Percentiles rank a stretch among this genome's conserved stretches.
Conservation (phyloP, 2,113 vertebrate genomes). For the Ceyx margarethae region DNA sequence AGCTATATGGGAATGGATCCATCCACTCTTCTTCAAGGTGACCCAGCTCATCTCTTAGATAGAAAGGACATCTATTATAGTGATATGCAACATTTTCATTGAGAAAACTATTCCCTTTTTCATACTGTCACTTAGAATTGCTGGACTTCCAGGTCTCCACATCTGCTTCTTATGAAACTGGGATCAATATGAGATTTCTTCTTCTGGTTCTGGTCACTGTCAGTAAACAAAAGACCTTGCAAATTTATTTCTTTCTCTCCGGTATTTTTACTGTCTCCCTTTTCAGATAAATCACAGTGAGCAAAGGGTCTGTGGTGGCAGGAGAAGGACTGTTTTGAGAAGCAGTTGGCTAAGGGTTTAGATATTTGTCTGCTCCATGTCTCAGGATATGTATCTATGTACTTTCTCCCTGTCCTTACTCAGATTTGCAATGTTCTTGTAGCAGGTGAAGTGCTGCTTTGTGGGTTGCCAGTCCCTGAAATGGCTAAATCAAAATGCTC, state of each 20-base stretch:
- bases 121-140: background rate
- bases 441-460: slow-evolving; percentile 41
- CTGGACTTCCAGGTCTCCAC: background rate
- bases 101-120: background rate
- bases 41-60: background rate
- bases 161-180: background rate
- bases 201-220: background rate
- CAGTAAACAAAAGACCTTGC: background rate
- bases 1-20: background rate
- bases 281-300: background rate
- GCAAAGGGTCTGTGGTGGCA: background rate
- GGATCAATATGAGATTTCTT: background rate
- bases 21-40: background rate
- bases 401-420: background rate
- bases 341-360: background rate
- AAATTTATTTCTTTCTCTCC: background rate
- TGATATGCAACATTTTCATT: background rate
- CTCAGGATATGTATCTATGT: background rate
- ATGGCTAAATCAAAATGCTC: slow-evolving; percentile 45
- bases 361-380: background rate
- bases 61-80: background rate
- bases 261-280: background rate
- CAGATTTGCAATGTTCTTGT: slow-evolving; percentile 12
- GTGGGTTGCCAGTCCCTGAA: slow-evolving; percentile 15
- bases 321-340: background rate